A percentile compares a stretch with the other conserved stretches of the same genome.
These are phyloP conservation scores for Tetropium fuscum DNA, from an alignment of 2,888 invertebrate species.

Conservation along the genomic window DNA sequence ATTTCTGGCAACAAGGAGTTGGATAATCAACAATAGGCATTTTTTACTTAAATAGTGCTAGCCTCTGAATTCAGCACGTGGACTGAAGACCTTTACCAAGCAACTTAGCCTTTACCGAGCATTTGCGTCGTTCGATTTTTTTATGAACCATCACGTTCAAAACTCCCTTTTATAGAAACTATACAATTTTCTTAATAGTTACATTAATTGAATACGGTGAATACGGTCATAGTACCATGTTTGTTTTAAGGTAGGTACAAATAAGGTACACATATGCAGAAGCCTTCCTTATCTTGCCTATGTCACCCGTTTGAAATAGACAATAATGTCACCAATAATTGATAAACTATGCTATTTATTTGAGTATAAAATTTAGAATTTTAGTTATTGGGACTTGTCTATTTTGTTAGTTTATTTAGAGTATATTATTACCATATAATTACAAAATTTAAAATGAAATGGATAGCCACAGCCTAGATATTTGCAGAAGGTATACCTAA, in stretches of 20 bases:
- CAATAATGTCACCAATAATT: constrained; percentile 36
- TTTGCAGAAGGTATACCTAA: no score
- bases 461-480: no score
- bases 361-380: constrained; percentile 49
- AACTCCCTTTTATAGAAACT: constrained; percentile 25
- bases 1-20: neutral
- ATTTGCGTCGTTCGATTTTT: constrained; percentile 18
- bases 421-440: no score
- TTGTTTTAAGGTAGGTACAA: no score
- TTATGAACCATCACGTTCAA: constrained; percentile 12
- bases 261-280: constrained; percentile 34
- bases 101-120: constrained; percentile 35
- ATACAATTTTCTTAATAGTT: constrained; percentile 31
- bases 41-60: constrained; percentile 7
- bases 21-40: constrained; percentile 1
- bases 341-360: constrained; percentile 42
- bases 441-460: no score
- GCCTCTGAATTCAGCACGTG: constrained; percentile 26
- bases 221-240: constrained; percentile 49
- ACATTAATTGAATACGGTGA: constrained; percentile 34
- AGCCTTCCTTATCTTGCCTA: constrained; percentile 20
- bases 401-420: no score
- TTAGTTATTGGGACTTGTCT: constrained; percentile 38
- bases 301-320: constrained; percentile 21
- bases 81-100: no score